Evolutionary conservation across 2,797 vertebrate genomes (phyloP).

Genomic region (Tauraco hartlaubi): DNA sequence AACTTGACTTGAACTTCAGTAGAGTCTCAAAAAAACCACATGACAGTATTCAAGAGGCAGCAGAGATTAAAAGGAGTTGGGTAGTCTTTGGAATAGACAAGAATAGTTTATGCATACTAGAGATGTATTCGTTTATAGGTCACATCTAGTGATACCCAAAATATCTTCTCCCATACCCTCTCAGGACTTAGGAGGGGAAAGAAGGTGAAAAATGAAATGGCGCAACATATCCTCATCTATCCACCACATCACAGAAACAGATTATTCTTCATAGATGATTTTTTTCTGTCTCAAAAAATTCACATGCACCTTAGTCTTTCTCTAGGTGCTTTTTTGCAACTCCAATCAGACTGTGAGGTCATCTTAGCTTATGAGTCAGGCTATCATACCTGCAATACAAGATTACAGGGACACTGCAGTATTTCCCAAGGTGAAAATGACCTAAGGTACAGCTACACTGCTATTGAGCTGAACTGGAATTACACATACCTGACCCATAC

Average conservation of each 20-base stretch:
- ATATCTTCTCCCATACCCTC: neutral
- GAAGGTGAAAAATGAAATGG: neutral
- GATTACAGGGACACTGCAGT: neutral
- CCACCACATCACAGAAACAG: neutral
- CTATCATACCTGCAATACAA: neutral
- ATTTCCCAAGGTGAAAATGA: constrained; percentile 20
- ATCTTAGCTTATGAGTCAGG: constrained; percentile 7
- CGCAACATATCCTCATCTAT: neutral
- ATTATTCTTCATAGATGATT: neutral
- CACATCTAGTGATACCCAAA: constrained; percentile 12
- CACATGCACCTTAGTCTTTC: neutral
- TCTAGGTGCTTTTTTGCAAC: neutral
- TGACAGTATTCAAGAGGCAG: neutral
- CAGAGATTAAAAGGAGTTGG: constrained; percentile 35
- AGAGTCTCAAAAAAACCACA: constrained; percentile 4
- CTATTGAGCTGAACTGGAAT: neutral
- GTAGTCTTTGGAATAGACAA: neutral
- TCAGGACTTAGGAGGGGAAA: neutral
- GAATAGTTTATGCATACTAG: neutral
- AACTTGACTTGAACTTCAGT: constrained; percentile 9
- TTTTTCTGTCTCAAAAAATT: neutral
- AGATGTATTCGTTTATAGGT: neutral
- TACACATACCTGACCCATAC: neutral
- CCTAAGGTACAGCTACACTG: neutral
- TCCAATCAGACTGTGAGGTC: neutral